Conservation (phyloP, 2,888 invertebrate genomes). For the Pecten maximus region DNA sequence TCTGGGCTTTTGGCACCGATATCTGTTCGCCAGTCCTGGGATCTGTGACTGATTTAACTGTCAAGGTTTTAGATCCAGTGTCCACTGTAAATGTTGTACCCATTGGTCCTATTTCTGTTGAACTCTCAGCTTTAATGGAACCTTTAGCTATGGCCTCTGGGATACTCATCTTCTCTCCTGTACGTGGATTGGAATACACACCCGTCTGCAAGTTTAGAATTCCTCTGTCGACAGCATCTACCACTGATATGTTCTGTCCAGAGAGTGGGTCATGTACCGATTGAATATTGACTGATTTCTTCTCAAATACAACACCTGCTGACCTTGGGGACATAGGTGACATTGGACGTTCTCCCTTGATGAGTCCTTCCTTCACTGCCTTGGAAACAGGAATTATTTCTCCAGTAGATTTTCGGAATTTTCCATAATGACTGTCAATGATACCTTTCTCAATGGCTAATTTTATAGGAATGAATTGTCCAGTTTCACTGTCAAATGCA, state of each 20-base stretch:
- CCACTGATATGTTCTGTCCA: slow-evolving; percentile 87
- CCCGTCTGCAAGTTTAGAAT: slow-evolving; percentile 83
- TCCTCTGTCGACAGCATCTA: slow-evolving; percentile 81
- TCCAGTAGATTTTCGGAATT: slow-evolving; percentile 64
- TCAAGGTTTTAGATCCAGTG: slow-evolving; percentile 55
- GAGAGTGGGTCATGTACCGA: slow-evolving; percentile 90
- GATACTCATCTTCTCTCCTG: slow-evolving; percentile 85
- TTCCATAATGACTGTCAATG: slow-evolving; percentile 85
- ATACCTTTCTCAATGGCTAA: slow-evolving; percentile 87
- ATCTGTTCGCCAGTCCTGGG: slow-evolving; percentile 86
- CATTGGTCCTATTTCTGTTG: slow-evolving; percentile 40
- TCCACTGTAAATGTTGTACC: slow-evolving; percentile 57
- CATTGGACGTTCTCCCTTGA: slow-evolving; percentile 61
- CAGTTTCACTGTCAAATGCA: slow-evolving; percentile 87
- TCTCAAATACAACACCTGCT: slow-evolving; percentile 56
- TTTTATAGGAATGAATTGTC: slow-evolving; percentile 90
- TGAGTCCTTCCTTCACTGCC: slow-evolving; percentile 65
- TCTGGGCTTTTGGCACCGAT: slow-evolving; percentile 69
- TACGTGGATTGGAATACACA: slow-evolving; percentile 81
- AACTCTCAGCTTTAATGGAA: slow-evolving; percentile 86
- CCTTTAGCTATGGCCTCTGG: slow-evolving; percentile 90
- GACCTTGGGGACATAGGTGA: slow-evolving; percentile 16
- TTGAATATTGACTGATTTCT: slow-evolving; percentile 72
- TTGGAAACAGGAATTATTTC: slow-evolving; percentile 65
- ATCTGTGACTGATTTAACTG: slow-evolving; percentile 86